A percentile compares a stretch with the other conserved stretches of the same genome.
phyloP scores from a whole-genome alignment of 64 coral and sea anemone species.

The Dendronephthya gigantea region DNA sequence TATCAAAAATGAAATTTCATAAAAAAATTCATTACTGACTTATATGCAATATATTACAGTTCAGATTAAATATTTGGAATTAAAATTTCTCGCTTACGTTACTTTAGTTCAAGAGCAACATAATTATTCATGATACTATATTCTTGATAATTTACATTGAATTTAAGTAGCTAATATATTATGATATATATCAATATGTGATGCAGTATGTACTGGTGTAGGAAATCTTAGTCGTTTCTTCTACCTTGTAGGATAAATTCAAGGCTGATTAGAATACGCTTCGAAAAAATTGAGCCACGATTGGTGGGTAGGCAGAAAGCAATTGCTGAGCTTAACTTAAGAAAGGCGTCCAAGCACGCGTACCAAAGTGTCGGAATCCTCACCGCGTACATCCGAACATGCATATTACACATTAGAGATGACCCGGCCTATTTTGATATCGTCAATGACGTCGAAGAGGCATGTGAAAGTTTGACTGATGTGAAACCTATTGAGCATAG shows the following conservation, averaged over 20 bases:
- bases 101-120: too few species aligned
- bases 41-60: too few species aligned
- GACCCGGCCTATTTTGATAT: background rate
- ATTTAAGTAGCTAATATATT: background rate
- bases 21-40: too few species aligned
- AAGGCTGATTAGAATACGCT: constrained; percentile 7
- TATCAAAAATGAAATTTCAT: too few species aligned
- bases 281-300: constrained; percentile 19
- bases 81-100: too few species aligned
- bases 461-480: background rate
- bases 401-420: background rate
- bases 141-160: too few species aligned
- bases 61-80: too few species aligned
- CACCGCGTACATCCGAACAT: background rate
- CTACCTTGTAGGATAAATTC: background rate
- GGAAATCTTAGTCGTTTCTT: too few species aligned
- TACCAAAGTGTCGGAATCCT: constrained; percentile 21
- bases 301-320: background rate
- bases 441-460: background rate
- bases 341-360: background rate
- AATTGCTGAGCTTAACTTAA: background rate
- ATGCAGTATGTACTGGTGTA: background rate
- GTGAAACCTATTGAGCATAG: background rate
- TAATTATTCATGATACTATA: too few species aligned
- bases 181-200: background rate